Base-by-base conservation (phyloP, 1,140 invertebrate species). In the Frieseomelitta varia region DNA sequence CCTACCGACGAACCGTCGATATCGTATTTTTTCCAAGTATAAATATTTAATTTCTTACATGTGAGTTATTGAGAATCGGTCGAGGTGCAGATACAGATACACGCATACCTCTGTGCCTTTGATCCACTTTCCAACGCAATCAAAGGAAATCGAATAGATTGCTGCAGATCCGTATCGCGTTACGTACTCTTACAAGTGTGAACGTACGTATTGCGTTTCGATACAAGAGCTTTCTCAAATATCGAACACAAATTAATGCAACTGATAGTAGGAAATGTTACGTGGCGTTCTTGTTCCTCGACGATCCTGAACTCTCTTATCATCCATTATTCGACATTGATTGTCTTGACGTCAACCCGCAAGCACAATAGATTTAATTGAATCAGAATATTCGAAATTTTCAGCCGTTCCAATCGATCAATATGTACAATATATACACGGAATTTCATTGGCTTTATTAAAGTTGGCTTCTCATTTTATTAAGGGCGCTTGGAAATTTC, bases 101-200 rank as follows among this genome's bases (percentile, higher is more conserved):
- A 67, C 30, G 11, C 19, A 73, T 17, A 19, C 30, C 47, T 47
- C 39, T 51, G 24, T 34, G 39, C 21, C 58, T 19, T 56, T 53
- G 61, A 68, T 68, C 53, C 53, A 76, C 51, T 67, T 77, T 61
- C 21, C 17, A 67, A 67, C 53, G 27, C 39, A 56, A 34, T 78
- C 17, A 55, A 69, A 83, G 68, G 75, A 83, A 53, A 55, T 34
- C 34, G 78, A 78, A 83, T 78, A 75, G 80, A 81, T 75, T 65
- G 19, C 56, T 81, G 58, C 47, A 81, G 71, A 81, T 81, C 65
- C 79, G 58, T 81, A 56, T 81, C 61, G 71, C 24, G 51, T 81
- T 81, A 75, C 72, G 27, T 24, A 14, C 53, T 63, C 21, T 81
- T 65, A 51, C 69, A 63, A 53, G 56, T 74, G 21, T 30, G 39